Conservation (phyloP, 2,113 vertebrate species). For the Microcebus lehilahytsara region DNA sequence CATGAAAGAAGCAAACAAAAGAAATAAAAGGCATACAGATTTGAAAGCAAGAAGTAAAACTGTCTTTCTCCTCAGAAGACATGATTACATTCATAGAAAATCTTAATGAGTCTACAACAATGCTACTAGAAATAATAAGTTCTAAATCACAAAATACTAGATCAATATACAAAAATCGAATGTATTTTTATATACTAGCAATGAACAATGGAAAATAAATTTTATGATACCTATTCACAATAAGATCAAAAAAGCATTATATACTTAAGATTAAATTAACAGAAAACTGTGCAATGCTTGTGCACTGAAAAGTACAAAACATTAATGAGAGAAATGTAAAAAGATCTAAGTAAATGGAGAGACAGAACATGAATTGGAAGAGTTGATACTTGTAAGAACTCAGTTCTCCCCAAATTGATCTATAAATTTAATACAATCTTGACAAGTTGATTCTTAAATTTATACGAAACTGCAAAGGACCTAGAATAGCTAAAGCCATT, state of each 20-base stretch:
- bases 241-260: not conserved
- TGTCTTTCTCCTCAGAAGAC: not conserved
- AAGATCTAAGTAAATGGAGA: not conserved
- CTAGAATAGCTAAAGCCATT: not conserved
- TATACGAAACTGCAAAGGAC: not conserved
- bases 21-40: not conserved
- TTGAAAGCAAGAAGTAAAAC: not conserved
- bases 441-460: not conserved
- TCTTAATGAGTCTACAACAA: not conserved
- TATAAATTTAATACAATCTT: not conserved
- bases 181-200: not conserved
- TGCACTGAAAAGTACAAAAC: not conserved
- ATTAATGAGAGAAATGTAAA: not conserved
- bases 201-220: not conserved
- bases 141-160: not conserved
- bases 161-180: not conserved
- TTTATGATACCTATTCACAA: not conserved
- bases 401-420: not conserved
- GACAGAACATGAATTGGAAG: not conserved
- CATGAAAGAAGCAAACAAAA: not conserved
- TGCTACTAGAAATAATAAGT: not conserved
- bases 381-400: not conserved
- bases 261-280: not conserved
- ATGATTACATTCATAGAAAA: not conserved
- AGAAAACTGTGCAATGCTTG: not conserved